Percentiles rank a stretch among this genome's conserved stretches.
Conservation (phyloP, 1,140 invertebrate species). For the Lepidurus arcticus region DNA sequence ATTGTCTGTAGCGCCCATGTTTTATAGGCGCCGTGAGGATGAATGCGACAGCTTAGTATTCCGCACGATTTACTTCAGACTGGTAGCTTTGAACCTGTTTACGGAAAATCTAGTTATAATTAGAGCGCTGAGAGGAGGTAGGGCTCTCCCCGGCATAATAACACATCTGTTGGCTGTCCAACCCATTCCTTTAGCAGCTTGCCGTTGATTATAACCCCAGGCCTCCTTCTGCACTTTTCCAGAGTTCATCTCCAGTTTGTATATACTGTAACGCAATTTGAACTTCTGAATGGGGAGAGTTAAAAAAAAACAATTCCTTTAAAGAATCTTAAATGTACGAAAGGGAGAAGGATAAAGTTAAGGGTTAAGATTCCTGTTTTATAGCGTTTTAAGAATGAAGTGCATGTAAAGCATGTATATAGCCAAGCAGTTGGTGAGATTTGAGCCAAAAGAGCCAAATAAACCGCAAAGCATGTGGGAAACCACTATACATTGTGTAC, state of each 20-base stretch:
- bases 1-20: not conserved
- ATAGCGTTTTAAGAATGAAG: too few species aligned
- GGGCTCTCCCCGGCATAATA: not conserved
- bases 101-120: constrained; percentile 16
- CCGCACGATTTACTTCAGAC: constrained; percentile 9
- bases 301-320: too few species aligned
- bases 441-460: not conserved
- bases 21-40: not conserved
- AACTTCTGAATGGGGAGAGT: too few species aligned
- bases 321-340: too few species aligned
- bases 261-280: too few species aligned
- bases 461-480: not conserved
- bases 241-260: too few species aligned
- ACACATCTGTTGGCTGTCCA: not conserved
- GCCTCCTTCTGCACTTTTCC: not conserved
- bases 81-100: constrained; percentile 16
- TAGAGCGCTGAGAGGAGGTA: constrained; percentile 17
- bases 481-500: not conserved
- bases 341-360: too few species aligned
- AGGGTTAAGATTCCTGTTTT: too few species aligned
- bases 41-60: not conserved
- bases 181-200: not conserved
- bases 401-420: too few species aligned
- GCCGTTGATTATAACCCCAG: not conserved
- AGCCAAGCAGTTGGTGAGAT: not conserved